Conservation (phyloP, 2,113 vertebrate species). For the Oncorhynchus gorbuscha region DNA sequence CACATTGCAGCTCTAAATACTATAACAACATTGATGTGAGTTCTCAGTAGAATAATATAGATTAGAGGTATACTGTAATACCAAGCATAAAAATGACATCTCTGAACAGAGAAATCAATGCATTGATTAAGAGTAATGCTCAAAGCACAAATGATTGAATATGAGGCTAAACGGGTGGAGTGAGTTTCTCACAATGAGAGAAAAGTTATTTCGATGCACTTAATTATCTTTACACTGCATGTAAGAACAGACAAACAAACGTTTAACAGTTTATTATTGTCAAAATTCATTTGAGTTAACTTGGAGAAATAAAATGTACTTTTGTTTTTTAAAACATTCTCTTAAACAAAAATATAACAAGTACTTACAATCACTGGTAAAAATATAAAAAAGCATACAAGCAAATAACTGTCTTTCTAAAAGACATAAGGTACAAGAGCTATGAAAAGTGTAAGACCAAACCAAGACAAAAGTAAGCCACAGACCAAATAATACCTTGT, state of each 20-base stretch:
- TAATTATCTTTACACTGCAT: too few relatives aligned
- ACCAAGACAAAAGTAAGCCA: slow-evolving; percentile 70
- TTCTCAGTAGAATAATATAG: too few relatives aligned
- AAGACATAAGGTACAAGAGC: slow-evolving; percentile 95
- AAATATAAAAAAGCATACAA: slow-evolving; percentile 94
- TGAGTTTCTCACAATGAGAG: too few relatives aligned
- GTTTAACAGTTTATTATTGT: slow-evolving; percentile 72
- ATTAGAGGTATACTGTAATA: too few relatives aligned
- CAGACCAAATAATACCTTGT: slow-evolving; percentile 82
- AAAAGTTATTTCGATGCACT: too few relatives aligned
- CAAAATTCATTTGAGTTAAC: slow-evolving; percentile 76
- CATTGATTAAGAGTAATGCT: too few relatives aligned
- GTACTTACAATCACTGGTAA: slow-evolving; percentile 94
- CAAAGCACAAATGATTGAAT: too few relatives aligned
- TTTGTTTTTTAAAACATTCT: slow-evolving; percentile 84
- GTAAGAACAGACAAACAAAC: background rate
- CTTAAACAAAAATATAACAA: slow-evolving; percentile 98
- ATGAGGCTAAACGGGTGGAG: too few relatives aligned
- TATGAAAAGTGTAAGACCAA: slow-evolving; percentile 85
- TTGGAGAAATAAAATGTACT: slow-evolving; percentile 84
- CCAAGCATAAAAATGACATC: too few relatives aligned
- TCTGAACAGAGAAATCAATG: too few relatives aligned
- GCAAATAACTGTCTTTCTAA: slow-evolving; percentile 94
- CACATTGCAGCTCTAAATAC: too few relatives aligned
- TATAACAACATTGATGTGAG: too few relatives aligned